Base-by-base conservation (phyloP, 2,113 vertebrate genomes). In the Ophthalmolycus amberensis region DNA sequence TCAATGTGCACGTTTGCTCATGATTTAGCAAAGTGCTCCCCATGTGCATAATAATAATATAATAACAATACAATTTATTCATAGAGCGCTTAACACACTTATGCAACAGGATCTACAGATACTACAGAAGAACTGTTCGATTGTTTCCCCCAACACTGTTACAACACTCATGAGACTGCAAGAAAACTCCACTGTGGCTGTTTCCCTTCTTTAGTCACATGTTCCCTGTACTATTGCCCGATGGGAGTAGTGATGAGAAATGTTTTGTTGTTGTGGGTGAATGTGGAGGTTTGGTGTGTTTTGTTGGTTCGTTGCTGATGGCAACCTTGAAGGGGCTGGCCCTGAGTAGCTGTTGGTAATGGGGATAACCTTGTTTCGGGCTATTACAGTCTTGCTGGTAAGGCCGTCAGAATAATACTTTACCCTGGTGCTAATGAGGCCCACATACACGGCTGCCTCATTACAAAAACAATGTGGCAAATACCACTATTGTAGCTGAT, bases 311-410 rank as follows among this genome's bases (percentile, higher is more conserved):
- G 54, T 79, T 84, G 73, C 68, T 66, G 77, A 65, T 63, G 67
- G 80, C 67, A 89, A 9, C 69, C 68, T 82, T 75, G 25, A 77
- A 83, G 68, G 34, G 16, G 50, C n/a, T 85, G 78, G 66, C 58
- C 50, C 48, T 38, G 10, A 65, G 70, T 6, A 85, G 40, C 77
- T 79, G 66, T 10, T 11, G 25, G 56, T 27, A 85, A 67, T 44
- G 3, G 22, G 79, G 76, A 27, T 56, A 75, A 78, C 65, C 73
- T 82, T 83, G 79, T 86, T 89, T 60, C 29, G 62, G 59, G 18
- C 48, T 56, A 67, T 88, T 71, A 80, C 20, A 68, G 63, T 67
- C 58, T 69, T 64, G 18, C 65, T 58, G 60, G 38, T 82, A 67
- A 74, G 59, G 59, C 34, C 2, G 40, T 81, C 58, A 87, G 58